Base-by-base conservation (phyloP, 2,113 vertebrate species). In the Syngnathus floridae region DNA sequence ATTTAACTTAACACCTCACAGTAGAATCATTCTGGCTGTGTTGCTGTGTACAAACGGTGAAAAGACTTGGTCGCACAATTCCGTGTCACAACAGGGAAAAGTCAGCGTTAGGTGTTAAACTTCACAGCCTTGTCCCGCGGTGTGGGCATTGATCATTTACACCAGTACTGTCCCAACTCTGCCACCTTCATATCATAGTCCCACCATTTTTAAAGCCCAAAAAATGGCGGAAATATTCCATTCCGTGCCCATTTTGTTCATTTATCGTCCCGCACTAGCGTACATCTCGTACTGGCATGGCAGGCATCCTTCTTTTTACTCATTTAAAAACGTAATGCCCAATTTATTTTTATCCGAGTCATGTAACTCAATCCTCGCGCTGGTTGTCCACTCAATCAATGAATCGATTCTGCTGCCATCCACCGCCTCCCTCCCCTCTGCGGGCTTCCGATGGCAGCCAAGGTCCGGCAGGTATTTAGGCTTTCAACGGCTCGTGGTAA, bases 381-480 rank as follows among this genome's bases (percentile, higher is more conserved):
- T 8, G 5, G 37, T 43, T 43, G 38, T 61, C n/a, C n/a, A 22
- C 58, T 41, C 38, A 21, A 43, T 41, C 58, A 22, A 61, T 61
- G n/a, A 7, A 22, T 41, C 1, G 38, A 61, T 43, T 61, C 43
- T 61, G 37, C 58, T n/a, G 58, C 4, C 38, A 41, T 43, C 58
- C 12, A 1, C 5, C 5, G 5, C 38, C 22, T 16, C 11, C 6
- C 37, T 61, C 58, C 8, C 58, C n/a, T 60, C n/a, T 16, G n/a
- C 21, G 58, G 12, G 58, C 4, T 60, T n/a, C 17, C 12, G 11
- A 22, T 60, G 58, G 37, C 37, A n/a, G 58, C 37, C 17, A n/a
- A 21, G 38, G 58, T 41, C 38, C n/a, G 58, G 38, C 37, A 61
- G n/a, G 58, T 61, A 43, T 61, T 61, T 22, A 43, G 58, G 58